These are phyloP conservation scores for Eurypyga helias DNA, from an alignment of 2,113 vertebrate genomes.

Conservation along the genomic window DNA sequence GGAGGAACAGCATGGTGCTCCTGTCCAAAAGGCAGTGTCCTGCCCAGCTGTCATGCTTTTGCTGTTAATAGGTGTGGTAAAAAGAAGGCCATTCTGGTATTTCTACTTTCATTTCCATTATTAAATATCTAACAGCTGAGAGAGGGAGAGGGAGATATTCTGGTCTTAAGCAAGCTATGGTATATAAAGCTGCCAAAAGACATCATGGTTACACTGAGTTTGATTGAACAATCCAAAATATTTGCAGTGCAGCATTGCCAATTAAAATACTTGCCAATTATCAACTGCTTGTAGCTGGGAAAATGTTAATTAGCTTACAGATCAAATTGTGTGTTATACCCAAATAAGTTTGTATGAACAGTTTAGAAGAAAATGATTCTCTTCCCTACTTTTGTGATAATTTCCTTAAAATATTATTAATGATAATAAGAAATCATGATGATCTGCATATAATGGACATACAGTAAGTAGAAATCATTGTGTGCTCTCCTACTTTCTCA, in stretches of 20 bases:
- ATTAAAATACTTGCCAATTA: slow-evolving; percentile 68
- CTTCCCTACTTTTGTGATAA: neutral
- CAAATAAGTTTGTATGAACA: neutral
- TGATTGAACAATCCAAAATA: slow-evolving; percentile 69
- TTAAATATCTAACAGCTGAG: neutral
- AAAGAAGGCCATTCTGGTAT: neutral
- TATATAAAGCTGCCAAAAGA: slow-evolving; percentile 68
- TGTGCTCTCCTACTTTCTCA: neutral
- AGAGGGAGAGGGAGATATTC: neutral
- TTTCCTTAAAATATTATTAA: neutral
- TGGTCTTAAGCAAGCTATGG: neutral
- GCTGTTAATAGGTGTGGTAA: neutral
- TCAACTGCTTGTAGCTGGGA: slow-evolving; percentile 12
- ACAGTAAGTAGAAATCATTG: neutral
- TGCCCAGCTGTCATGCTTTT: neutral
- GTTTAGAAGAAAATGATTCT: neutral
- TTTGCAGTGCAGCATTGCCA: slow-evolving; percentile 65
- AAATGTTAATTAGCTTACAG: slow-evolving; percentile 49
- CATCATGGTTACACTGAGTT: slow-evolving; percentile 50
- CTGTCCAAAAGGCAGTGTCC: neutral
- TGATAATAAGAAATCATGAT: neutral
- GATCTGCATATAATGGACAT: neutral
- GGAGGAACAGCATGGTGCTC: neutral
- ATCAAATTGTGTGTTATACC: slow-evolving; percentile 1
- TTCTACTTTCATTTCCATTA: neutral